Conservation (phyloP, 2,888 invertebrate genomes). For the Norana najaformis region DNA sequence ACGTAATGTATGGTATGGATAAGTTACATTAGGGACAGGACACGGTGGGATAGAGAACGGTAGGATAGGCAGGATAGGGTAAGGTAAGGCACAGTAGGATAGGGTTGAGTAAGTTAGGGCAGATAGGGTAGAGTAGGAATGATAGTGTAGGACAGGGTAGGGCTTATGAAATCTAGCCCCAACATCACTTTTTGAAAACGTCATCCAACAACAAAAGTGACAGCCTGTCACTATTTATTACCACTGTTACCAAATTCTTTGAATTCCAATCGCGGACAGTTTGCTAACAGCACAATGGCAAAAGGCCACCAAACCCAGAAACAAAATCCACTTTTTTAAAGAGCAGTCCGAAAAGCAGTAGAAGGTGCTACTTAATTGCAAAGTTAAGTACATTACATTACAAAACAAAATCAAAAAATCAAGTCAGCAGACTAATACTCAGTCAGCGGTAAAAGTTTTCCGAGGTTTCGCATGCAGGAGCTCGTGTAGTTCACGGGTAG, state of each 20-base stretch:
- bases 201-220: no score
- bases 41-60: background rate
- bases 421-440: background rate
- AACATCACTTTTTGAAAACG: no score
- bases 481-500: background rate
- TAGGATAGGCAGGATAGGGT: background rate
- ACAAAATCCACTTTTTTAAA: background rate
- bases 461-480: constrained; percentile 9
- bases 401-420: background rate
- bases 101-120: background rate
- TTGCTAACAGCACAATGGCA: no score
- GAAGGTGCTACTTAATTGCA: background rate
- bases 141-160: background rate
- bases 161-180: no score
- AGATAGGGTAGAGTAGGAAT: background rate
- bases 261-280: no score
- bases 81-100: background rate
- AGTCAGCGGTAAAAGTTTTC: background rate
- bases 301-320: no score
- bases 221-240: no score
- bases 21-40: background rate
- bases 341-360: background rate
- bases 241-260: no score
- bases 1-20: background rate
- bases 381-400: background rate